These are phyloP conservation scores for Sphecodes monilicornis DNA, from an alignment of 2,888 invertebrate genomes.

Conservation along the genomic window DNA sequence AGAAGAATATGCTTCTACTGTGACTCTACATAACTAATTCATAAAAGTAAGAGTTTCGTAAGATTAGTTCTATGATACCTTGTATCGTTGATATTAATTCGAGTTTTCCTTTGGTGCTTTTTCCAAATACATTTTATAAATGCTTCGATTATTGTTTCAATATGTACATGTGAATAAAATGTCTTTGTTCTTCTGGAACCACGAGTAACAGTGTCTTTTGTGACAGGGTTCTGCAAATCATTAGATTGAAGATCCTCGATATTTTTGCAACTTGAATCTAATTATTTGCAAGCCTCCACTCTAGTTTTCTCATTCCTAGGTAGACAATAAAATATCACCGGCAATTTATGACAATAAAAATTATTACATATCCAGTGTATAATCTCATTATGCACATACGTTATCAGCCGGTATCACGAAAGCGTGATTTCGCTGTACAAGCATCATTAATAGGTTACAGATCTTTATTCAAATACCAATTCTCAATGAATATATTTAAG, in stretches of 20 bases:
- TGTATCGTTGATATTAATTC: neutral
- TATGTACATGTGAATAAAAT: slow-evolving; percentile 39
- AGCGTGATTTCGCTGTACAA: too few species aligned
- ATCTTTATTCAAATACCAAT: neutral
- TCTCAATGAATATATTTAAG: neutral
- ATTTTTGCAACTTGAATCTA: neutral
- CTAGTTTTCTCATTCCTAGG: neutral
- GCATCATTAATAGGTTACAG: neutral
- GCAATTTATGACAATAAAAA: neutral
- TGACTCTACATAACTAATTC: slow-evolving; percentile 12
- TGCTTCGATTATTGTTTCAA: slow-evolving; percentile 7
- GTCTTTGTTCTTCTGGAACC: neutral
- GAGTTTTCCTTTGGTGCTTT: neutral
- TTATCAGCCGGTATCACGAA: too few species aligned
- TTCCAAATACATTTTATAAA: slow-evolving; percentile 2
- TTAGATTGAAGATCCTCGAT: neutral
- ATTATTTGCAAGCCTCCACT: neutral
- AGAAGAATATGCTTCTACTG: slow-evolving; percentile 25
- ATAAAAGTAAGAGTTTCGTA: slow-evolving; percentile 33
- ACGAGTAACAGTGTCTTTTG: neutral
- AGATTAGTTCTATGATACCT: slow-evolving; percentile 7
- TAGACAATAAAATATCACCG: neutral
- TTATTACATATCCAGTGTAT: neutral
- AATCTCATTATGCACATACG: neutral
- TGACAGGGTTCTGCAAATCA: neutral